These are phyloP conservation scores for Plebejus melissa DNA, from an alignment of 2,888 invertebrate species.

Conservation along the genomic window DNA sequence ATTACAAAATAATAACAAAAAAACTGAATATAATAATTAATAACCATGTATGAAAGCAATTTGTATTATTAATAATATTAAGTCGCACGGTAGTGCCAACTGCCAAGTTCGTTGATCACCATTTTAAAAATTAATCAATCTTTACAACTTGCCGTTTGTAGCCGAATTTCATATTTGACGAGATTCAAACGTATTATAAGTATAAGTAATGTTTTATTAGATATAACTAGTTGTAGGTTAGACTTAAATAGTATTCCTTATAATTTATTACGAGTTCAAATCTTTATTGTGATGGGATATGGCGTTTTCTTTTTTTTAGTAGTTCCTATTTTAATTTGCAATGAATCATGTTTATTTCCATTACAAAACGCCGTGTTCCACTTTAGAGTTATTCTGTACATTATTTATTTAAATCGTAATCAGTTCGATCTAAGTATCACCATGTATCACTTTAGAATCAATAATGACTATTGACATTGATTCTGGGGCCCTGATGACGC, in stretches of 20 bases:
- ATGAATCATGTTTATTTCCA: slow-evolving; percentile 4
- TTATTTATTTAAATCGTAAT: slow-evolving; percentile 15
- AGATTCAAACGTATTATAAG: slow-evolving; percentile 23
- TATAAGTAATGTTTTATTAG: slow-evolving; percentile 42
- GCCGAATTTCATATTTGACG: slow-evolving; percentile 7
- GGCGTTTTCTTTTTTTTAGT: slow-evolving; percentile 35
- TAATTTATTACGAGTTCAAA: slow-evolving; percentile 40
- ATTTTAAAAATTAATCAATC: slow-evolving; percentile 8
- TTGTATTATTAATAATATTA: not conserved
- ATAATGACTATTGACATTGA: not conserved
- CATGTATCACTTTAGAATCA: slow-evolving; percentile 8
- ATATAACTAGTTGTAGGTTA: slow-evolving; percentile 14
- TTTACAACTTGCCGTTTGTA: slow-evolving; percentile 4
- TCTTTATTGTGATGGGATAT: slow-evolving; percentile 12
- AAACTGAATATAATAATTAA: not conserved
- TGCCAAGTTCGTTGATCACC: slow-evolving; percentile 7
- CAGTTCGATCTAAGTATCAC: slow-evolving; percentile 11
- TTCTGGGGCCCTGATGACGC: not conserved
- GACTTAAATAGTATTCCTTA: slow-evolving; percentile 59
- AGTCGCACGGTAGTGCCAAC: not conserved
- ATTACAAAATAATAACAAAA: not conserved
- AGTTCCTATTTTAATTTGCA: slow-evolving; percentile 38
- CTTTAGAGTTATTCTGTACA: slow-evolving; percentile 12
- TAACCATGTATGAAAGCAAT: not conserved
- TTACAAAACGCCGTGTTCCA: slow-evolving; percentile 17